These are phyloP conservation scores for Salminus brasiliensis DNA, from an alignment of 2,113 vertebrate genomes.

Conservation along the genomic window DNA sequence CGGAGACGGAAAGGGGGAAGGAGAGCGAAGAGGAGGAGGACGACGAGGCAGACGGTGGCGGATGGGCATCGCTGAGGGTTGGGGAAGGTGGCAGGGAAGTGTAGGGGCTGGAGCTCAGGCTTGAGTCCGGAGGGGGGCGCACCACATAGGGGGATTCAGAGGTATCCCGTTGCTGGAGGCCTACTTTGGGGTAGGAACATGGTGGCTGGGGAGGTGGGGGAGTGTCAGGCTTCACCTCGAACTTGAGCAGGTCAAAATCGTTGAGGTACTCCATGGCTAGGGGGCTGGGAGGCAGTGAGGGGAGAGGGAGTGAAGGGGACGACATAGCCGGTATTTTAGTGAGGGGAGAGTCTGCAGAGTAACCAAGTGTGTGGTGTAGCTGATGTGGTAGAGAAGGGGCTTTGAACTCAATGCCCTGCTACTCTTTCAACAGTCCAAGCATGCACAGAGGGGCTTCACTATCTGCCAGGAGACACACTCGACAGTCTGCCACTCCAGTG, in stretches of 20 bases:
- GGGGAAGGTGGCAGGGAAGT: slow-evolving; percentile 97
- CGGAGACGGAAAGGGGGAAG: slow-evolving; percentile 75
- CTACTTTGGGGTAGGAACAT: slow-evolving; percentile 76
- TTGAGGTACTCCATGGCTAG: slow-evolving; percentile 99
- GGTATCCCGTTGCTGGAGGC: slow-evolving; percentile 62
- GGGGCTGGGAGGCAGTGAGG: slow-evolving; percentile 91
- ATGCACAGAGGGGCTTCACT: slow-evolving; percentile 53
- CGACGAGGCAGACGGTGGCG: slow-evolving; percentile 71
- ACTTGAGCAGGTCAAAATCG: slow-evolving; percentile 98
- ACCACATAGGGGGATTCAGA: slow-evolving; percentile 79
- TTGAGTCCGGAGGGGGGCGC: slow-evolving; percentile 90
- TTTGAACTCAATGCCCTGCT: slow-evolving; percentile 45
- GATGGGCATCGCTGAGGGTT: slow-evolving; percentile 92
- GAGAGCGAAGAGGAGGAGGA: slow-evolving; percentile 77
- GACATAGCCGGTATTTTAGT: slow-evolving; percentile 66
- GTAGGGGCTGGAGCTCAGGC: slow-evolving; percentile 93
- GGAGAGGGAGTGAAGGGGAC: slow-evolving; percentile 72
- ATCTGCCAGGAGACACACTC: neutral
- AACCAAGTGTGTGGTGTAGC: slow-evolving; percentile 52
- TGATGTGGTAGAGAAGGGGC: slow-evolving; percentile 37
- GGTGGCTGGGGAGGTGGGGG: slow-evolving; percentile 83
- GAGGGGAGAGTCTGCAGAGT: slow-evolving; percentile 26
- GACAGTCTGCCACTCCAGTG: neutral
- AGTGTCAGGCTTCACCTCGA: slow-evolving; percentile 91
- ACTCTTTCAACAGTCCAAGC: slow-evolving; percentile 58